Evolutionary conservation across 37 sponge, comb jelly and placozoan genomes (phyloP).

Genomic region (Spongia lamella): DNA sequence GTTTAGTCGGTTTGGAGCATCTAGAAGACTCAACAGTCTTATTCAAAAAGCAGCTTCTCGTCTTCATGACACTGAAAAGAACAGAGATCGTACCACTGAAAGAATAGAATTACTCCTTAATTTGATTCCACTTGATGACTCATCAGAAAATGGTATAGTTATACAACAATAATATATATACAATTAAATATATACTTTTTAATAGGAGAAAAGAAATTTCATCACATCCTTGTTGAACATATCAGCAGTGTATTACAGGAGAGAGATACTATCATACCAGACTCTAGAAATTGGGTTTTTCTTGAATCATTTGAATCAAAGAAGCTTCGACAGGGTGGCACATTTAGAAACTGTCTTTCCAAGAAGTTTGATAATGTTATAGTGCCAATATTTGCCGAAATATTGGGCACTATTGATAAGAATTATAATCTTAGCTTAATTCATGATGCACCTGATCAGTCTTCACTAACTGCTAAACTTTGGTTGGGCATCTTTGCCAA

Average conservation of each 20-base stretch:
- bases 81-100: slow-evolving; percentile 24
- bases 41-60: slow-evolving; percentile 60
- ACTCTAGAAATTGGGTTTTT: slow-evolving; percentile 51
- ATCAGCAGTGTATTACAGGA: slow-evolving; percentile 26
- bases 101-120: slow-evolving; percentile 29
- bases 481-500: slow-evolving; percentile 62
- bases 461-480: slow-evolving; percentile 30
- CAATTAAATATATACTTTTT: neutral
- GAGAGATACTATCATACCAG: slow-evolving; percentile 29
- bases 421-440: slow-evolving; percentile 61
- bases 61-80: slow-evolving; percentile 22
- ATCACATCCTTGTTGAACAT: slow-evolving; percentile 40
- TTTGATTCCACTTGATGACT: slow-evolving; percentile 32
- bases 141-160: no score
- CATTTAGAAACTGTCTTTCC: slow-evolving; percentile 47
- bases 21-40: slow-evolving; percentile 38
- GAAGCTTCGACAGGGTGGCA: slow-evolving; percentile 64
- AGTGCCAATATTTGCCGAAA: slow-evolving; percentile 57
- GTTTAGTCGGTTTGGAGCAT: neutral
- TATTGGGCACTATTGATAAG: slow-evolving; percentile 56
- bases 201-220: slow-evolving; percentile 25
- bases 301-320: slow-evolving; percentile 54
- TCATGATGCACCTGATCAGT: neutral
- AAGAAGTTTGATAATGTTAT: slow-evolving; percentile 60
- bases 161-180: no score